Base-by-base conservation (phyloP, 1,140 invertebrate genomes). In the Leptinotarsa lineolata region DNA sequence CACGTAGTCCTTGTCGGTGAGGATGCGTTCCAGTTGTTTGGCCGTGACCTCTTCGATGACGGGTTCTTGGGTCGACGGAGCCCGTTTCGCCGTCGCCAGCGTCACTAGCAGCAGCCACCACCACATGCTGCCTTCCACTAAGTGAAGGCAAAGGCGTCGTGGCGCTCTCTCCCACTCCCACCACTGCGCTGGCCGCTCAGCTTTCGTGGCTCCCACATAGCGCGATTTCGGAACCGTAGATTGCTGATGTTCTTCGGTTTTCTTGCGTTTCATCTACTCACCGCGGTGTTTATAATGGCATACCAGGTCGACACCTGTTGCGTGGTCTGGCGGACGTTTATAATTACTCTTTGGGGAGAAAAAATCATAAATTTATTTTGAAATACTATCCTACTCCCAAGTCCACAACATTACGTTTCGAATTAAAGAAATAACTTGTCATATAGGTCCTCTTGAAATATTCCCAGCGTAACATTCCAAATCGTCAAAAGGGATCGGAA, bases 11-110 rank as follows among this genome's bases (percentile, higher is more conserved):
- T 95, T 95, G 79, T 95, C 92, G 83, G 92, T 91, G 81, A 96
- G 89, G 73, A 96, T 88, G 82, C 92, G 90, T 84, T 96, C 94
- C 85, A 96, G 90, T 87, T 95, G 93, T 85, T 96, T 95, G 82
- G 93, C 91, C 85, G 92, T 94, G 85, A 96, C 93, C 86, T 96
- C 94, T 87, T 96, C 94, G 86, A 96, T 96, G 80, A 95, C 91
- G 83, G 93, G 90, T 80, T 94, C 92, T 77, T 87, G 85, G 61
- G 89, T 85, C 65, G 81, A 72, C 78, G 85, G 81, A 76, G 77
- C 74, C 81, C 83, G 78, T 70, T 81, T 82, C 48, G 83, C 82
- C 80, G 80, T 77, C 83, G 84, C 85, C 80, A 88, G 79, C 81
- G 85, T 84, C 84, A 84, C 82, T 83, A 86, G 84, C 83, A 87